Evolutionary conservation across 2,888 invertebrate species (phyloP).

Genomic region (Octonoba sinensis): DNA sequence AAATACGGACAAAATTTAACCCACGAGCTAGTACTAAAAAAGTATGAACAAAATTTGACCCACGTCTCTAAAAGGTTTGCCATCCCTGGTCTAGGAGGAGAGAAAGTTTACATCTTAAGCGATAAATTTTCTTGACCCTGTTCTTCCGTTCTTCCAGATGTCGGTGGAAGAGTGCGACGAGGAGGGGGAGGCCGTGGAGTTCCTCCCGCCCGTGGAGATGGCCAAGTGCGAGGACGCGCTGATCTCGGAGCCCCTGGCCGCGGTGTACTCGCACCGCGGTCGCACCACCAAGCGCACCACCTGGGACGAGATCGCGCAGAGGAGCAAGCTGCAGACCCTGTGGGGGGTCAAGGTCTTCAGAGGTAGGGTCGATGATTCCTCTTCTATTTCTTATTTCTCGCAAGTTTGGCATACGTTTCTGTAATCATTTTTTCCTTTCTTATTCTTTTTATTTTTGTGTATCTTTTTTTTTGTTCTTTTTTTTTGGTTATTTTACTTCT

Average conservation of each 20-base stretch:
- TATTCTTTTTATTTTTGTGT: too few relatives aligned
- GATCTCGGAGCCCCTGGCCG: conserved; percentile 32
- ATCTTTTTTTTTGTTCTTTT: too few relatives aligned
- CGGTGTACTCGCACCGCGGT: conserved; percentile 52
- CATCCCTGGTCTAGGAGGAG: background rate
- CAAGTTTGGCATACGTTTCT: too few relatives aligned
- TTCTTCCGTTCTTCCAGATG: conserved; percentile 22
- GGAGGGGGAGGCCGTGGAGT: conserved; percentile 37
- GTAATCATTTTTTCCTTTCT: too few relatives aligned
- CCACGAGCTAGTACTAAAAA: too few relatives aligned
- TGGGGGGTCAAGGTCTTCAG: conserved; percentile 64
- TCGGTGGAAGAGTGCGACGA: conserved; percentile 53
- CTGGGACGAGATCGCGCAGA: conserved; percentile 64
- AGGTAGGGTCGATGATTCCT: conserved; percentile 16
- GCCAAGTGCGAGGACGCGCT: conserved; percentile 42
- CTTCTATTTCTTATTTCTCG: too few relatives aligned
- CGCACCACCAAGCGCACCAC: conserved; percentile 59
- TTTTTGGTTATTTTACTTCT: too few relatives aligned
- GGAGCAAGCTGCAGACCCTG: conserved; percentile 63
- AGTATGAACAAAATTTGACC: too few relatives aligned
- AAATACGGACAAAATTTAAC: too few relatives aligned
- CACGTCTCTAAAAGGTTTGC: too few relatives aligned
- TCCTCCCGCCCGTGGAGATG: conserved; percentile 16
- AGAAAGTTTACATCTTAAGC: too few relatives aligned
- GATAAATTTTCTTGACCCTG: too few relatives aligned